Evolutionary conservation across 2,113 vertebrate genomes (phyloP).

Genomic region (Meles meles): DNA sequence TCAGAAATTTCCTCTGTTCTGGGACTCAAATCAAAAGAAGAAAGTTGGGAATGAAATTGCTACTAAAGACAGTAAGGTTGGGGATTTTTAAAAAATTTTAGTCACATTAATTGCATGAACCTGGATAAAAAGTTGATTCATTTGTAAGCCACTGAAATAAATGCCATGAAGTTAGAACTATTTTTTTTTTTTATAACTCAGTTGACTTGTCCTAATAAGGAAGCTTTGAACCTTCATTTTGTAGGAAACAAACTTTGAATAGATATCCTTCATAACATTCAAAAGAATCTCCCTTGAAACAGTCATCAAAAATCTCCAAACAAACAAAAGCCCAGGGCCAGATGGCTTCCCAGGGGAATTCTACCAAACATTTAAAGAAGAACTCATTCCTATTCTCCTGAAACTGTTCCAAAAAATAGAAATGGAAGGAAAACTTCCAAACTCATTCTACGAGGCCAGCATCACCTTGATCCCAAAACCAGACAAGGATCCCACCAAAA

Average conservation of each 20-base stretch:
- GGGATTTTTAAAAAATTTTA: neutral
- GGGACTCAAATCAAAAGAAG: neutral
- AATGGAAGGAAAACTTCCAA: too few relatives aligned
- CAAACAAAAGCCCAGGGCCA: too few relatives aligned
- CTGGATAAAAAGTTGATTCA: neutral
- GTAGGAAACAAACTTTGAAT: neutral
- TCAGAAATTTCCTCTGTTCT: neutral
- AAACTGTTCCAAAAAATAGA: too few relatives aligned
- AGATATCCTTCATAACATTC: neutral
- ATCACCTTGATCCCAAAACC: too few relatives aligned
- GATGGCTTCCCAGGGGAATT: too few relatives aligned
- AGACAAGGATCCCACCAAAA: too few relatives aligned
- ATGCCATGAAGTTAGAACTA: neutral
- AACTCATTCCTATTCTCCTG: too few relatives aligned
- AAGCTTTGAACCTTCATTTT: neutral
- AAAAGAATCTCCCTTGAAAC: neutral
- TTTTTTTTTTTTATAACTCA: neutral
- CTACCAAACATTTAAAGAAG: too few relatives aligned
- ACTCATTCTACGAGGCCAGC: too few relatives aligned
- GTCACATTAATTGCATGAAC: neutral
- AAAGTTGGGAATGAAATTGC: neutral
- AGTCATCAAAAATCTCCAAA: too few relatives aligned
- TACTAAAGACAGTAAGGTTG: constrained; percentile 7
- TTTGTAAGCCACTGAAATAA: neutral
- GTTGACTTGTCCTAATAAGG: neutral